These are phyloP conservation scores for Bedellia somnulentella DNA, from an alignment of 2,888 invertebrate genomes.

Conservation along the genomic window DNA sequence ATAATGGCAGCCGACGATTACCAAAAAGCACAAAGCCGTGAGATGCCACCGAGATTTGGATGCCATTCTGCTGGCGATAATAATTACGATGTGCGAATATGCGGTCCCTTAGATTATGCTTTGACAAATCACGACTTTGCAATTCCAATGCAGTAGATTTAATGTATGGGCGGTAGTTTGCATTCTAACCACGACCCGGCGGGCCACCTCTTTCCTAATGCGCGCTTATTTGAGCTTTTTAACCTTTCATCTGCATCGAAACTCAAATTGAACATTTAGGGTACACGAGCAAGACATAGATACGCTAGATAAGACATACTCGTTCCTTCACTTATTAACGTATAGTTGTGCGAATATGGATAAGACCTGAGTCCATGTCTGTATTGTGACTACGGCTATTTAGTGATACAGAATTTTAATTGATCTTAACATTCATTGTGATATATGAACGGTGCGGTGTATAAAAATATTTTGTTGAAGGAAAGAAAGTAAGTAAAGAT, in stretches of 20 bases:
- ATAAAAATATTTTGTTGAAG: no score
- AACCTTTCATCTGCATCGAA: constrained; percentile 54
- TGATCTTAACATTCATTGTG: no score
- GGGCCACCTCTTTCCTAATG: constrained; percentile 61
- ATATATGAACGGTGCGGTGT: no score
- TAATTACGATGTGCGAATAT: constrained; percentile 62
- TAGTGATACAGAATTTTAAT: no score
- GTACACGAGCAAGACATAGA: no score
- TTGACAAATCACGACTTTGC: constrained; percentile 63
- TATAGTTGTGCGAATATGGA: no score
- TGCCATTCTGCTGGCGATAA: constrained; percentile 54
- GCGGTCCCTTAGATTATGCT: constrained; percentile 59
- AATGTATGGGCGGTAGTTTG: constrained; percentile 62
- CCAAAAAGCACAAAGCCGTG: constrained; percentile 17
- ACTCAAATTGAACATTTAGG: constrained; percentile 45
- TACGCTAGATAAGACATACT: no score
- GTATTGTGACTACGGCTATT: no score
- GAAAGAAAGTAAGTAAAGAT: no score
- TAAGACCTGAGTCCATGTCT: no score
- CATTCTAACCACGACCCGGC: constrained; percentile 59
- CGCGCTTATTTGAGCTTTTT: constrained; percentile 61
- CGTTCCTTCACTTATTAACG: no score
- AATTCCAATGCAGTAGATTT: constrained; percentile 60
- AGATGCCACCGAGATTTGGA: constrained; percentile 40
- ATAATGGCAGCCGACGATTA: no score